Percentiles rank a stretch among this genome's conserved stretches.
phyloP scores from a whole-genome alignment of 2,888 invertebrate genomes.

The Cephus rjabovi region DNA sequence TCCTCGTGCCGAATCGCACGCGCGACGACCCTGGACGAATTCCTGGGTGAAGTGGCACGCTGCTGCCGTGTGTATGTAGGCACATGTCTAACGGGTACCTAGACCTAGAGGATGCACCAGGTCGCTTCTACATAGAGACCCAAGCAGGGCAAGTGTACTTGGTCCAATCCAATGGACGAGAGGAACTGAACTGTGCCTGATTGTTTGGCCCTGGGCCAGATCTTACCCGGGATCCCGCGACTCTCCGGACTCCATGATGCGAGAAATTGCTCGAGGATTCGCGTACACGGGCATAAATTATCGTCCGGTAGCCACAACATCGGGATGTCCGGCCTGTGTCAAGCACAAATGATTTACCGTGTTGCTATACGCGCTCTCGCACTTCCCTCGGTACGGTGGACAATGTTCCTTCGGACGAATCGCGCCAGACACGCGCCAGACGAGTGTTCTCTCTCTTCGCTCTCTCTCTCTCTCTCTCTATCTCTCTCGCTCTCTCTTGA shows the following conservation, averaged over 20 bases:
- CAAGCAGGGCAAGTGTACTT: background rate
- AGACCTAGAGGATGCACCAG: background rate
- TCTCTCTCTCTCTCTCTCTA: background rate
- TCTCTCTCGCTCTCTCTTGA: background rate
- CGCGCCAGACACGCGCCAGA: background rate
- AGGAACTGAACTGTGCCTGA: background rate
- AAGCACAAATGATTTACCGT: background rate
- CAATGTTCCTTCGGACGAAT: background rate
- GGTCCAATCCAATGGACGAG: background rate
- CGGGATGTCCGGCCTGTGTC: background rate
- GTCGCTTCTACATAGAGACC: background rate
- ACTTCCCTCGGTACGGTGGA: background rate
- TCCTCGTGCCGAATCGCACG: background rate
- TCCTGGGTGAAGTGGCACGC: background rate
- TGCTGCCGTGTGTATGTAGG: background rate
- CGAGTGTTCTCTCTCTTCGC: background rate
- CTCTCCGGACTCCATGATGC: background rate
- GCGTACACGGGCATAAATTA: background rate
- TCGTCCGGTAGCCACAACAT: background rate
- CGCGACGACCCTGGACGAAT: background rate
- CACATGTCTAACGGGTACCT: background rate
- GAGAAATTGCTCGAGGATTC: background rate
- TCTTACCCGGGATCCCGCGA: background rate
- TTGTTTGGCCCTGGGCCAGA: background rate
- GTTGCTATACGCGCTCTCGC: background rate